Evolutionary conservation across 2,888 invertebrate genomes (phyloP).

Genomic region (Odontomyia ornata): DNA sequence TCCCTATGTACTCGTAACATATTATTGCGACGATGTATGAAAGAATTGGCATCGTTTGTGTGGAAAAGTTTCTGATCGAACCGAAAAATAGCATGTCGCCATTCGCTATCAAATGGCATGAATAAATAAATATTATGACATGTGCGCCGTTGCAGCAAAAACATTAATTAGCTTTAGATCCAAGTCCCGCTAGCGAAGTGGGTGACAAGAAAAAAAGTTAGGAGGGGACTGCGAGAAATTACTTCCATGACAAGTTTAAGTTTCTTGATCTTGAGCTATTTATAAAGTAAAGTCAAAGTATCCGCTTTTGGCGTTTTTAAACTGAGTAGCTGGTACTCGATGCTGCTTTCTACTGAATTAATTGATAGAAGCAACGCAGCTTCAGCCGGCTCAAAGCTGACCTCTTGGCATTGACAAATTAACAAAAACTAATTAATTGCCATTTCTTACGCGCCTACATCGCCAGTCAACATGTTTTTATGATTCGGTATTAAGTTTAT

Average conservation of each 20-base stretch:
- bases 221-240: no score
- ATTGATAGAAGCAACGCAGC: no score
- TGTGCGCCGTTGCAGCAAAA: constrained; percentile 8
- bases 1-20: not conserved
- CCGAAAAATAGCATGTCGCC: no score
- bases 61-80: no score
- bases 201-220: no score
- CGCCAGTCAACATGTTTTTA: not conserved
- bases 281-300: no score
- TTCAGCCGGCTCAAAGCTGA: not conserved
- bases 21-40: not conserved
- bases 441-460: not conserved
- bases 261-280: no score
- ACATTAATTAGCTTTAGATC: constrained; percentile 13
- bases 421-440: constrained; percentile 32
- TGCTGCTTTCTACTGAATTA: no score
- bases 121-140: not conserved
- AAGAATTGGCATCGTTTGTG: not conserved
- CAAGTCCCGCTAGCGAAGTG: not conserved
- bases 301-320: no score
- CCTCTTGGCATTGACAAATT: constrained; percentile 24
- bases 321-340: no score
- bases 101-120: not conserved
- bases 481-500: not conserved
- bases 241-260: no score